These are phyloP conservation scores for Nothura maculosa DNA, from an alignment of 2,797 vertebrate genomes.

Conservation along the genomic window DNA sequence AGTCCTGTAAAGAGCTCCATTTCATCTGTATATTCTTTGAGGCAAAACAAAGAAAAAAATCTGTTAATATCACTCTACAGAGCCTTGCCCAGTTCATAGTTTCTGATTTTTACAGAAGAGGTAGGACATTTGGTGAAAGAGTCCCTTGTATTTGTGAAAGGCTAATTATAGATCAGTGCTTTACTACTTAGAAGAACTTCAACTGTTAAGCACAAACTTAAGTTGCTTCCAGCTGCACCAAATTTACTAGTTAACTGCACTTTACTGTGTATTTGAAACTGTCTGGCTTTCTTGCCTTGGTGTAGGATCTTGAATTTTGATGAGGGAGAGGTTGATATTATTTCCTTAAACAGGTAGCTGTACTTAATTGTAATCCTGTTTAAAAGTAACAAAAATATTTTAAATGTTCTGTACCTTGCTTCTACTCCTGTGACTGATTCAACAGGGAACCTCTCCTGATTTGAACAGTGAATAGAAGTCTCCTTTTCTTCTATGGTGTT, in stretches of 20 bases:
- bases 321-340: background rate
- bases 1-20: background rate
- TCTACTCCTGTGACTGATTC: background rate
- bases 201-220: background rate
- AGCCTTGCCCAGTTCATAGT: background rate
- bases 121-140: background rate
- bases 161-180: background rate
- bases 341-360: background rate
- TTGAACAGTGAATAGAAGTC: background rate
- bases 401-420: background rate
- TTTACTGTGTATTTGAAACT: background rate
- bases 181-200: background rate
- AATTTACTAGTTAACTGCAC: background rate
- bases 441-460: background rate
- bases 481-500: background rate
- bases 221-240: background rate
- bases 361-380: background rate
- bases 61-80: background rate
- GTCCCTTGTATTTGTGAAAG: background rate
- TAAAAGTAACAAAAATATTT: background rate
- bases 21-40: constrained; percentile 12
- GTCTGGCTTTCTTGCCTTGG: background rate
- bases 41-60: background rate
- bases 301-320: background rate
- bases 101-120: background rate